Evolutionary conservation across 2,113 vertebrate genomes (phyloP).

Genomic region (Hystrix brachyura): DNA sequence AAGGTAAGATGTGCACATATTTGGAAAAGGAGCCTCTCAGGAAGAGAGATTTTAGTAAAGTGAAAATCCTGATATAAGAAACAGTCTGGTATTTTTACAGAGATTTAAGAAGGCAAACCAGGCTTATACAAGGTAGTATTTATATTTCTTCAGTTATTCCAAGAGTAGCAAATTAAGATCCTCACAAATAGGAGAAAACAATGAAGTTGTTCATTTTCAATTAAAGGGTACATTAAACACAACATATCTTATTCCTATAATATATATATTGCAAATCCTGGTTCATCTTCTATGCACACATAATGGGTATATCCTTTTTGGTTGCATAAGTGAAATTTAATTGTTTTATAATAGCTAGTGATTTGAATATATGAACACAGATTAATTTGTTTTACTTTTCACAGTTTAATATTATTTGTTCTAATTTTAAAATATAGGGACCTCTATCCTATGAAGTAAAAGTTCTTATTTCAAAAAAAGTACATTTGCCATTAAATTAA

Average conservation of each 20-base stretch:
- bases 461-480: neutral
- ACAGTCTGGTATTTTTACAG: neutral
- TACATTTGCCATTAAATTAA: neutral
- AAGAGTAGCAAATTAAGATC: neutral
- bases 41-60: neutral
- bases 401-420: neutral
- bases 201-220: neutral
- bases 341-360: neutral
- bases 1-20: neutral
- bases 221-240: neutral
- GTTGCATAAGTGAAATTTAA: neutral
- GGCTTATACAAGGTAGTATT: neutral
- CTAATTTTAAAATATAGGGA: slow-evolving; percentile 26
- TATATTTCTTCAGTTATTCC: neutral
- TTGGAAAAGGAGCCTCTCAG: neutral
- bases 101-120: neutral
- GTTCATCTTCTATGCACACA: neutral
- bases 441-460: neutral
- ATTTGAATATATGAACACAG: neutral
- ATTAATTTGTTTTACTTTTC: neutral
- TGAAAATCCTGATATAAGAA: neutral
- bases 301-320: neutral
- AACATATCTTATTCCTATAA: neutral
- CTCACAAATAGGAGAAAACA: neutral
- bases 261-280: neutral